Evolutionary conservation across 2,797 vertebrate genomes (phyloP).

Genomic region (Valencia hispanica): DNA sequence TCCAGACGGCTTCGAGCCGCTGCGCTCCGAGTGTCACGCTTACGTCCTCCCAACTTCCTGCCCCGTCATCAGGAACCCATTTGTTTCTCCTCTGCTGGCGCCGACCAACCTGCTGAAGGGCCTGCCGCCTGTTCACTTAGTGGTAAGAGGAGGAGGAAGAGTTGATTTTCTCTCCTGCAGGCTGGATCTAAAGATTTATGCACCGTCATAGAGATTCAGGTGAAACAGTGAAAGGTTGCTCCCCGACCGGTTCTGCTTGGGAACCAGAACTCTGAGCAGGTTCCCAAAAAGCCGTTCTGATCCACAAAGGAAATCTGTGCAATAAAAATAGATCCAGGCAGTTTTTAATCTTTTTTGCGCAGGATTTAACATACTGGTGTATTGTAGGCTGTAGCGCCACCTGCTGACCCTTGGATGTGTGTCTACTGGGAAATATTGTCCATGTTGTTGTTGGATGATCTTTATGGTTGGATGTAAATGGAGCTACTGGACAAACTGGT

Average conservation of each 20-base stretch:
- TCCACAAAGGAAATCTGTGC: no score
- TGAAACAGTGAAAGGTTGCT: not conserved
- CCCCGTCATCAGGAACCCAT: constrained; percentile 87
- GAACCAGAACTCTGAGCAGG: not conserved
- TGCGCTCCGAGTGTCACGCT: constrained; percentile 78
- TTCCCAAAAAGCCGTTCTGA: not conserved
- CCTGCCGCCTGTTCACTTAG: constrained; percentile 87
- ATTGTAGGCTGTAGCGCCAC: no score
- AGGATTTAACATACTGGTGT: no score
- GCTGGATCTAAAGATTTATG: not conserved
- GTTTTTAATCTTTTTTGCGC: no score
- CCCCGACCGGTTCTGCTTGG: not conserved
- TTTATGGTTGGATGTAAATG: no score
- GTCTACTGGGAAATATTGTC: no score
- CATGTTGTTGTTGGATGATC: no score
- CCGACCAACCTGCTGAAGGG: constrained; percentile 82
- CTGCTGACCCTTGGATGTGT: no score
- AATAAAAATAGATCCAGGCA: no score
- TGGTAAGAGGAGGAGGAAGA: constrained; percentile 79
- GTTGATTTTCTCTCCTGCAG: no score
- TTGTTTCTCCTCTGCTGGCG: constrained; percentile 89
- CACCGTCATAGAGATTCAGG: not conserved
- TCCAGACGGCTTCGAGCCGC: constrained; percentile 84
- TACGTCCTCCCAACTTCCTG: constrained; percentile 69
- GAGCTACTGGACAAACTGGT: no score